Evolutionary conservation across 1,140 invertebrate species (phyloP).

Genomic region (Melitaea cinxia): DNA sequence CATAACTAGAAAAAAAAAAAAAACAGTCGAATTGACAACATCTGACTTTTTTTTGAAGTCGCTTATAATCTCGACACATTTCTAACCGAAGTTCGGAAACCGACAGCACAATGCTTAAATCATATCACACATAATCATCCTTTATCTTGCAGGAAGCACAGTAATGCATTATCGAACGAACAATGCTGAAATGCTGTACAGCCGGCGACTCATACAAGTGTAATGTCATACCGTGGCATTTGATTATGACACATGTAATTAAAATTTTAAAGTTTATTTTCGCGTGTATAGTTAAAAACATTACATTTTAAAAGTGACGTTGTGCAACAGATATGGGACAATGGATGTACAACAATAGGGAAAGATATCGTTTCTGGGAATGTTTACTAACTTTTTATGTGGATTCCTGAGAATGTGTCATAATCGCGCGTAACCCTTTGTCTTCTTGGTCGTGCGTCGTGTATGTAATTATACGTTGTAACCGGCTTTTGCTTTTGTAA

Average conservation of each 20-base stretch:
- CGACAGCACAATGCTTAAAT: no score
- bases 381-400: slow-evolving; percentile 31
- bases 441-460: background rate
- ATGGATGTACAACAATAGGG: slow-evolving; percentile 44
- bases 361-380: slow-evolving; percentile 27
- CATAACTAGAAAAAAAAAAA: no score
- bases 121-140: background rate
- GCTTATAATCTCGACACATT: background rate
- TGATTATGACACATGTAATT: background rate
- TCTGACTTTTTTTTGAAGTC: no score
- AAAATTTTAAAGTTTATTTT: background rate
- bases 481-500: no score
- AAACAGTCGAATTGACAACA: no score
- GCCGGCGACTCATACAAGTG: background rate
- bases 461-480: no score
- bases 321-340: slow-evolving; percentile 57
- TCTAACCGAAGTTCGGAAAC: background rate
- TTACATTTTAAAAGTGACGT: slow-evolving; percentile 25
- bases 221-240: background rate
- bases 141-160: slow-evolving; percentile 25
- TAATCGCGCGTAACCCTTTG: slow-evolving; percentile 21
- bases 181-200: slow-evolving; percentile 21
- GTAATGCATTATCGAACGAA: slow-evolving; percentile 26
- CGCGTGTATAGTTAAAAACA: background rate
- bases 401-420: slow-evolving; percentile 31